Evolutionary conservation across 2,113 vertebrate genomes (phyloP), one percentile per base, ranked within the genome.

Genomic region (Onychostoma macrolepis): DNA sequence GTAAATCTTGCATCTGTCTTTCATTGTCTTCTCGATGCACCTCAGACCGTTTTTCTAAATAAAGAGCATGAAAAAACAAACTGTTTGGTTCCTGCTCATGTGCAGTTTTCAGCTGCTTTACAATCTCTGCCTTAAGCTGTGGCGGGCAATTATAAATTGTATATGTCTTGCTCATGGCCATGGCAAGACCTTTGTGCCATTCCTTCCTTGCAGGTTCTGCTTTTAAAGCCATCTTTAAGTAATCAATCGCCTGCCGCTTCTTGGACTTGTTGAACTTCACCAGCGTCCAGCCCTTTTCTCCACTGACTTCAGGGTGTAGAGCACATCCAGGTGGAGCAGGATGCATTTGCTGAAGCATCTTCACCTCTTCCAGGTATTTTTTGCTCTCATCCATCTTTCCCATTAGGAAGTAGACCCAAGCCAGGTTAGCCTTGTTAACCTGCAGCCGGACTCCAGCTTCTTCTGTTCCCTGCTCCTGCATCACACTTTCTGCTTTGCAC

Each of bases 221-320:
- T 19, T 21, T 28, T 24, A 84, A 0, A 84, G 83, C 84, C 75
- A 45, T 48, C 15, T 78, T 78, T 36, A 85, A 85, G 6, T n/a
- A n/a, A 79, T 12, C 26, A 48, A 79, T 15, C 0, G 84, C 74
- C 38, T 65, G 12, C 0, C 6, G 3, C 58, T 45, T 65, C 12
- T 36, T 48, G 13, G 56, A 19, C 17, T 5, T 15, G 17, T 41
- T 2, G n/a, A 85, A 69, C 58, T 78, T 85, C 58, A 78, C 6
- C 58, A 48, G 58, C 13, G 38, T 67, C 84, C 84, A 85, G 58
- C 41, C 84, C 76, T 79, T 85, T 48, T 78, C 84, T 38, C 84
- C 84, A 13, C 76, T 45, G 2, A 85, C 84, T 63, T 85, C 84
- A 58, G 84, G 84, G 15, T 85, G 84, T 48, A 85, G 26, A 17